Evolutionary conservation across 30 jellyfish, hydroid and myxozoan species (phyloP), one percentile per base, ranked within the genome.

Genomic region (Hydractinia symbiolongicarpus): DNA sequence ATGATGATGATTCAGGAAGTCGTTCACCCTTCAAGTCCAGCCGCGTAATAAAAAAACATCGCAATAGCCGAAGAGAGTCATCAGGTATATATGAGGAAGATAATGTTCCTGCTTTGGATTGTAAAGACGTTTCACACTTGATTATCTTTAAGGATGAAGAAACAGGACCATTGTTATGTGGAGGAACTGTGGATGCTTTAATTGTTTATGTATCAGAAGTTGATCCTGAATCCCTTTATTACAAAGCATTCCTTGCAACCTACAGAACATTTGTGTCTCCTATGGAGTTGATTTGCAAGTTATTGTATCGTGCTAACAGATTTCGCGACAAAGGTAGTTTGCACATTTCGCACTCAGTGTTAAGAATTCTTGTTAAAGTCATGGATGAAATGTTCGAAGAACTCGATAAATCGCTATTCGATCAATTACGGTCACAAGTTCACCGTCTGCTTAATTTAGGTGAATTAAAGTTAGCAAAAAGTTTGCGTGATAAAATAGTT

Each of bases 351-450:
- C 89, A 83, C 54, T 87, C 94, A 6, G 96, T 95, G 8, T 60
- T 93, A 82, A 88, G 81, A 58, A 70, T 93, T 66, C 88, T 93
- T 53, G 88, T 93, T 5, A 68, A 88, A 72, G 88, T 93, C 71
- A 77, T 93, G 85, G 98, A 93, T 77, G 98, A 87, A 74, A 83
- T 93, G 96, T 93, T 73, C 76, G 98, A 93, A 80, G 98, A 87
- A 67, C 86, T 93, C 69, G 98, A 93, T 68, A 93, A 93, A 66
- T 93, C 98, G 4, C 81, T 93, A 61, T 93, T 93, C 81, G 98
- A 93, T 77, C 96, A 93, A 62, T 55, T 93, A 44, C 95, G 98
- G 49, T 95, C 94, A 16, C 95, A 86, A 67, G 98, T 93, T 5
- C 98, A 93, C 66, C 61, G 98, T 55, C 82, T 93, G 54, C 66